These are phyloP conservation scores for Andrena hattorfiana DNA, from an alignment of 2,888 invertebrate species.

Conservation along the genomic window DNA sequence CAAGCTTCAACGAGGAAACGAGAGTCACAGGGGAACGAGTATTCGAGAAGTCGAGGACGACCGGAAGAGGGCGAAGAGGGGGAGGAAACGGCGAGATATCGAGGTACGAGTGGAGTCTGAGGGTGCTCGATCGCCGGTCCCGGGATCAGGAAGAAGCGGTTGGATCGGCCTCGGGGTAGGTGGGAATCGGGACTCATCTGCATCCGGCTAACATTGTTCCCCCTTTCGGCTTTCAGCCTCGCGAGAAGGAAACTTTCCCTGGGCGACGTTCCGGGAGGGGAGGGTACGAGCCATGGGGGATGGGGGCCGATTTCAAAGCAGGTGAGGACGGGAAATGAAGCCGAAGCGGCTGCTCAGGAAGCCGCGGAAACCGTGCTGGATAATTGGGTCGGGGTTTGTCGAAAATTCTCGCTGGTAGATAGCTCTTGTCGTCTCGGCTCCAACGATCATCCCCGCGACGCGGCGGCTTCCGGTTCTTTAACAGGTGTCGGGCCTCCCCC, in stretches of 20 bases:
- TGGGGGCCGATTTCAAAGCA: slow-evolving; percentile 69
- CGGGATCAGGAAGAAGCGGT: slow-evolving; percentile 51
- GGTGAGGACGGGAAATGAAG: slow-evolving; percentile 79
- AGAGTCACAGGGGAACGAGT: background rate
- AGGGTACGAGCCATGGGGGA: slow-evolving; percentile 9
- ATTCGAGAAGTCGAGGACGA: slow-evolving; percentile 9
- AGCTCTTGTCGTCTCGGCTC: slow-evolving; percentile 24
- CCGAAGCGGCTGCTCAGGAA: slow-evolving; percentile 71
- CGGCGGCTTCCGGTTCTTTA: slow-evolving; percentile 33
- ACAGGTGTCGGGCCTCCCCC: slow-evolving; percentile 15
- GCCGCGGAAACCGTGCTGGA: slow-evolving; percentile 74
- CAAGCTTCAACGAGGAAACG: slow-evolving; percentile 13
- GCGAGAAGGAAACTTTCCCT: slow-evolving; percentile 66
- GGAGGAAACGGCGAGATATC: slow-evolving; percentile 5
- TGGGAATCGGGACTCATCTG: slow-evolving; percentile 77
- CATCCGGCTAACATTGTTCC: slow-evolving; percentile 74
- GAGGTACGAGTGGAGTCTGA: slow-evolving; percentile 3
- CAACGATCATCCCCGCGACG: slow-evolving; percentile 20
- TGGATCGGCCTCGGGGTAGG: slow-evolving; percentile 51
- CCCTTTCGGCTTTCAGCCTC: slow-evolving; percentile 55
- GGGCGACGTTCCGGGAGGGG: slow-evolving; percentile 23
- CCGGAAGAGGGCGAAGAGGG: slow-evolving; percentile 1
- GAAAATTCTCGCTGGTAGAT: slow-evolving; percentile 69
- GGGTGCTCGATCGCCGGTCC: slow-evolving; percentile 39
- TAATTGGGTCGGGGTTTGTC: slow-evolving; percentile 79